Evolutionary conservation across 2,113 vertebrate species (phyloP).

Genomic region (Oryzias melastigma): DNA sequence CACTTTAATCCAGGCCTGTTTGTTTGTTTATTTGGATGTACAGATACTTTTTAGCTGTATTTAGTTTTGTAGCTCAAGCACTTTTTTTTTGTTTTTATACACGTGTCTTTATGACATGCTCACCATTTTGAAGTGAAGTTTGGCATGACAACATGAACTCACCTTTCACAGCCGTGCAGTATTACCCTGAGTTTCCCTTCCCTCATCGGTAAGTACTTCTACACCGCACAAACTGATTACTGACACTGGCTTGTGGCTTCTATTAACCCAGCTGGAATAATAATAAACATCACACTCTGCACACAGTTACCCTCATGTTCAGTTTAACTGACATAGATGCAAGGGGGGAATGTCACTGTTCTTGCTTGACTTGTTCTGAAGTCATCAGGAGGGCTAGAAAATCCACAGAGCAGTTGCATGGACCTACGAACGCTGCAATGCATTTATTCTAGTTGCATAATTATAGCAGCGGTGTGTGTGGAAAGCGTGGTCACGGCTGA

Average conservation of each 20-base stretch:
- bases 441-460: conserved; percentile 73
- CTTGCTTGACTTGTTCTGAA: conserved; percentile 15
- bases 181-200: conserved; percentile 89
- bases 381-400: conserved; percentile 41
- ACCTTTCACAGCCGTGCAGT: conserved; percentile 86
- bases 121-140: conserved; percentile 54
- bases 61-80: conserved; percentile 39
- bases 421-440: conserved; percentile 73
- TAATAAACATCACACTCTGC: neutral
- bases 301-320: neutral
- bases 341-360: conserved; percentile 31
- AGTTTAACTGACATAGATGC: neutral
- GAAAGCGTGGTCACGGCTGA: conserved; percentile 39
- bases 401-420: conserved; percentile 56
- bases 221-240: too few species aligned
- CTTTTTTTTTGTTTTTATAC: conserved; percentile 44
- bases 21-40: conserved; percentile 56
- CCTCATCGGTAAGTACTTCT: conserved; percentile 86
- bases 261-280: neutral
- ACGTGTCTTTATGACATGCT: conserved; percentile 72
- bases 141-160: conserved; percentile 87
- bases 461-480: conserved; percentile 65
- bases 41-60: conserved; percentile 35
- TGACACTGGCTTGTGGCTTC: too few species aligned
- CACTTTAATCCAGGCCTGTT: conserved; percentile 82